Base-by-base conservation (phyloP, 2,113 vertebrate genomes). In the Struthio camelus region DNA sequence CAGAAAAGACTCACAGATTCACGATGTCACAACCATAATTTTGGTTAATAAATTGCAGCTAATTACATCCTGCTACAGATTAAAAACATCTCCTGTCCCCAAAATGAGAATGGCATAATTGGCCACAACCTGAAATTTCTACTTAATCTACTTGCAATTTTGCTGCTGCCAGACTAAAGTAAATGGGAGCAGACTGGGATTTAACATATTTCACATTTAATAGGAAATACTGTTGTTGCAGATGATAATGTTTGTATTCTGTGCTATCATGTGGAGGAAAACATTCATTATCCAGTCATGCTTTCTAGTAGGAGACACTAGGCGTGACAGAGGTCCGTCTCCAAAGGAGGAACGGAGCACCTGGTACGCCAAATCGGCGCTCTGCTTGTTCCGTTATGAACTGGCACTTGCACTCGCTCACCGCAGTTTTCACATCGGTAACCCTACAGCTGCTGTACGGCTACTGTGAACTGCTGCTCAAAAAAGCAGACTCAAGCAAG, bases 41-140 rank as follows among this genome's bases (percentile, higher is more conserved):
- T 93, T 79, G 51, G 62, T 67, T 90, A 90, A 96, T 54, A 93
- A 71, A 80, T 66, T 66, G 42, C 51, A 54, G 87, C 75, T 85
- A 89, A 90, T 80, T 69, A 92, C 62, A 54, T 44, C 69, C 70
- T 93, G 82, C 69, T 30, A 80, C 34, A 32, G 76, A 93, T 85
- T 95, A 94, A 19, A 14, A 56, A 56, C 56, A 34, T 18, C 11
- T 87, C 80, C 28, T 87, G 28, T 2, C 79, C 34, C 40, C 40
- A 85, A 61, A 86, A 24, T 91, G 64, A 10, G 36, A 83, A 14
- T 36, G n/a, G 62, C 50, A 81, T 66, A 71, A 93, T 36, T n/a
- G 23, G 8, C 38, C 48, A 44, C 36, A 25, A 3, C 12, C 46
- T 81, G 51, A 0, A 3, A 48, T 30, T 67, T 94, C 2, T 9